Evolutionary conservation across 2,888 invertebrate species (phyloP).

Genomic region (Lepetodrilus schrolli): DNA sequence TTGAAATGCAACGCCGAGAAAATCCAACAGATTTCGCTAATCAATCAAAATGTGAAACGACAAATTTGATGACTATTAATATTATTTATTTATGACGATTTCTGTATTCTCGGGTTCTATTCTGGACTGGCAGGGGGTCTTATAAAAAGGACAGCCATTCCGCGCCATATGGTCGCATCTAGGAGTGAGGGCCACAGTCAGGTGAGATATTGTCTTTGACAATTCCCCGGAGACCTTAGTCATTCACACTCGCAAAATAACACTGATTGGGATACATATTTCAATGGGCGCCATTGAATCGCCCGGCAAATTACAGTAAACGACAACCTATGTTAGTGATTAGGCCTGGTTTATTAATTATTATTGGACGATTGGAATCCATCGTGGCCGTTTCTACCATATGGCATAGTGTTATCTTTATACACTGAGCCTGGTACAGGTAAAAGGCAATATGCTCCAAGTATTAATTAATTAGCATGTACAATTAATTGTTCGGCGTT

Average conservation of each 20-base stretch:
- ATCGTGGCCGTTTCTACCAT: background rate
- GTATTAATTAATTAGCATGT: too few relatives aligned
- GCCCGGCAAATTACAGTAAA: background rate
- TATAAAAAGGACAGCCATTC: background rate
- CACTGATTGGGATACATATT: conserved; percentile 14
- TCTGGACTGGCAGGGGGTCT: too few relatives aligned
- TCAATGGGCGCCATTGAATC: background rate
- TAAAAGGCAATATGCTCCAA: too few relatives aligned
- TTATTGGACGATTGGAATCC: conserved; percentile 15
- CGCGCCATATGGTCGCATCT: background rate
- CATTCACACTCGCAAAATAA: background rate
- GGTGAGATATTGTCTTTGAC: background rate
- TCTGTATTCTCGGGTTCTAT: too few relatives aligned
- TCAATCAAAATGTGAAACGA: too few relatives aligned
- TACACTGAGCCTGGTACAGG: too few relatives aligned
- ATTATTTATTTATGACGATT: too few relatives aligned
- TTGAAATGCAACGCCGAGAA: too few relatives aligned
- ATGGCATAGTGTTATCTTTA: too few relatives aligned
- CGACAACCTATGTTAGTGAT: background rate
- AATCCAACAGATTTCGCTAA: too few relatives aligned
- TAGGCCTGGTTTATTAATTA: background rate
- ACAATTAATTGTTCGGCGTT: too few relatives aligned
- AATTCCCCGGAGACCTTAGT: background rate
- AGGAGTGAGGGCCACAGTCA: background rate
- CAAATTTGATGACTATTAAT: too few relatives aligned